These are phyloP conservation scores for Alentia gelatinosa DNA, from an alignment of 2,888 invertebrate genomes.

Conservation along the genomic window DNA sequence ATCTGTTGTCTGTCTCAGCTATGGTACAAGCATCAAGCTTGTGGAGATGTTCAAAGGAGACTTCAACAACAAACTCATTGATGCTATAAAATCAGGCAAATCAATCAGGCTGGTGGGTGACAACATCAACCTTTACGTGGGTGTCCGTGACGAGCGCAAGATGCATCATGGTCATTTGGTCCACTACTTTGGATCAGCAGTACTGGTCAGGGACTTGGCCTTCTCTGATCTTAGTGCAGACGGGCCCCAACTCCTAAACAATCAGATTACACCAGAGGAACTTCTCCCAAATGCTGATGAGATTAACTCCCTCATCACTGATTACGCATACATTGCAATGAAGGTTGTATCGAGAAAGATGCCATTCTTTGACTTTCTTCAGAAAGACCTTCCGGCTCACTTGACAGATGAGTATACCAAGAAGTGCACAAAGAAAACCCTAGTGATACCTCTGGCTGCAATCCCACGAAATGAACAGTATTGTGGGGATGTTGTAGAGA, in stretches of 20 bases:
- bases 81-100: not conserved
- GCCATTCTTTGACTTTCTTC: not conserved
- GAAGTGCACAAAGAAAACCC: not conserved
- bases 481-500: not conserved
- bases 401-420: not conserved
- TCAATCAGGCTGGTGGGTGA: not conserved
- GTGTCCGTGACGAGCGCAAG: not conserved
- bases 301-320: not conserved
- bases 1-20: not conserved
- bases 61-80: not conserved
- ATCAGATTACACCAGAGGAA: not conserved
- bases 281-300: not conserved
- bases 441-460: not conserved
- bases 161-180: not conserved
- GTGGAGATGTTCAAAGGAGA: not conserved
- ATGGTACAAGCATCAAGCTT: not conserved
- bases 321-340: constrained; percentile 10
- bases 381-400: not conserved
- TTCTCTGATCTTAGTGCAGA: not conserved
- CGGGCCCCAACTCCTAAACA: not conserved
- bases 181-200: constrained; percentile 23
- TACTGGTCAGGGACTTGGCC: not conserved
- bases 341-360: not conserved
- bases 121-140: not conserved
- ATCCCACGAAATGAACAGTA: not conserved